phyloP scores from a whole-genome alignment of 2,888 invertebrate genomes.

The Melanophora roralis region DNA sequence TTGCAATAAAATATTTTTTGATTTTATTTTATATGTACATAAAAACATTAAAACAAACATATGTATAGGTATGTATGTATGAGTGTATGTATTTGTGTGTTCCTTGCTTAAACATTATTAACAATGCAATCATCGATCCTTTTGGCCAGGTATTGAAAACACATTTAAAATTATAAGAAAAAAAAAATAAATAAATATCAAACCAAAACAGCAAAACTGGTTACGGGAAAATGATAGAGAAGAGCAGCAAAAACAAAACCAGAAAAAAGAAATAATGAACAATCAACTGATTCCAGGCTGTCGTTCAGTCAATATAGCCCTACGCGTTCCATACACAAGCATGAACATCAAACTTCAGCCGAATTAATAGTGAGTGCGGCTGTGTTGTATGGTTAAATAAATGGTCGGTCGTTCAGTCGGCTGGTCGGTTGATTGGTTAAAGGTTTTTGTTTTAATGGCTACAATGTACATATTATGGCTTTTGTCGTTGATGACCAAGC shows the following conservation, averaged over 20 bases:
- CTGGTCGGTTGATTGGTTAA: neutral
- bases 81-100: neutral
- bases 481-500: conserved; percentile 7
- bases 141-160: neutral
- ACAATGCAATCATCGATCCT: conserved; percentile 40
- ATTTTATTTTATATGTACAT: neutral
- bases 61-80: neutral
- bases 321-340: conserved; percentile 24
- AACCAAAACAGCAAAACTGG: conserved; percentile 58
- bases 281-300: conserved; percentile 40
- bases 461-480: conserved; percentile 56
- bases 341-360: conserved; percentile 47
- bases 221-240: conserved; percentile 43
- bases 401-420: neutral
- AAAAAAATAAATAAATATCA: conserved; percentile 19
- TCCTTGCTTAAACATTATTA: conserved; percentile 33
- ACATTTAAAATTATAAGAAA: conserved; percentile 37
- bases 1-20: conserved; percentile 52
- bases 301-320: conserved; percentile 23
- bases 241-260: neutral
- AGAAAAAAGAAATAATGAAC: neutral
- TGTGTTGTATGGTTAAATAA: neutral
- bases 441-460: conserved; percentile 46
- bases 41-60: no score
- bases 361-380: conserved; percentile 14